Base-by-base conservation (phyloP, 2,797 vertebrate species). In the Forpus xanthops region DNA sequence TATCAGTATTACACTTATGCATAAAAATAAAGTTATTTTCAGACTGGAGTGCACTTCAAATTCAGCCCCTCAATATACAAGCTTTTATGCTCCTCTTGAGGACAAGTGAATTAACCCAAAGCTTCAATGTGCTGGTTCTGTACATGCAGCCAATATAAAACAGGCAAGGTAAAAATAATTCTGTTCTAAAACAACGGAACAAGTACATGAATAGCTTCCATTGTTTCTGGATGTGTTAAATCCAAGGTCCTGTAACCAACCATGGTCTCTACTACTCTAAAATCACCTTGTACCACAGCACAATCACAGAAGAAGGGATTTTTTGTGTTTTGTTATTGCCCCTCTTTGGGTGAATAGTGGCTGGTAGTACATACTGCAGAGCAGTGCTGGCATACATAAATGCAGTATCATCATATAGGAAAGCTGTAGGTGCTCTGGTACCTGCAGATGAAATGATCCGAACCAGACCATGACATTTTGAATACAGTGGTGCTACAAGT, bases 11-110 rank as follows among this genome's bases (percentile, higher is more conserved):
- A 85, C 45, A 62, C 52, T 83, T 93, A 75, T 56, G 44, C 61
- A 89, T 87, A 89, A 96, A 96, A 94, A 96, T 91, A 85, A 94
- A 91, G 28, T 91, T 91, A 90, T 90, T 90, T 96, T 91, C 60
- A 58, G 56, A 87, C 45, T 94, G 80, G 67, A 81, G 55, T 35
- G 35, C 55, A 77, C 85, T 94, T 94, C 70, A 56, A 94, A 94
- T 92, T 64, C 17, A 44, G 11, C 90, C 90, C 93, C 72, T 94
- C 44, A 70, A 50, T 73, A 72, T 19, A 70, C 9, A 50, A 83
- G 50, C n/a, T 47, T 94, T 94, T 91, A 91, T 58, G 60, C 28
- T 94, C 4, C 39, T 96, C 65, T 84, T 78, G 68, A 91, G 82
- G 47, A 89, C 49, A 39, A 91, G 79, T 27, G 88, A 95, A 97